A percentile compares a stretch with the other conserved stretches of the same genome.
These are phyloP conservation scores for Molossus molossus DNA, from an alignment of 2,797 vertebrate species.

Conservation along the genomic window DNA sequence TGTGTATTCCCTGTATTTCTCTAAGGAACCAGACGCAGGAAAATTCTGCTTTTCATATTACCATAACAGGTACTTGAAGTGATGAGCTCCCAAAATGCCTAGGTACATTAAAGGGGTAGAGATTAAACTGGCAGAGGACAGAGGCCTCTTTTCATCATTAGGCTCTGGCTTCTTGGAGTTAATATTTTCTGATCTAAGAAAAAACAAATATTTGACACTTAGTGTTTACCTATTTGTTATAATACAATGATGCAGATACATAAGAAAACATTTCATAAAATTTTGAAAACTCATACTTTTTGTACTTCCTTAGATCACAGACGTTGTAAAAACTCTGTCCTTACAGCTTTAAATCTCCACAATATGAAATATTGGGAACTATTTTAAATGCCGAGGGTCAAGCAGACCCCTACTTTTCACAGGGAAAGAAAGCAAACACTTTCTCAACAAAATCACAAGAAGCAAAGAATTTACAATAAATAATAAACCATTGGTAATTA, in stretches of 20 bases:
- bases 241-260: not conserved
- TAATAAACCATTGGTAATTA: not conserved
- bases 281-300: not conserved
- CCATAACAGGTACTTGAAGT: not conserved
- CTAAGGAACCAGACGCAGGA: not conserved
- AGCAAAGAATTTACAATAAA: slow-evolving; percentile 1
- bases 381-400: not conserved
- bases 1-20: not conserved
- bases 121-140: not conserved
- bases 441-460: slow-evolving; percentile 16
- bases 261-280: not conserved
- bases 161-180: not conserved
- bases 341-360: not conserved
- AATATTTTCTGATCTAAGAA: not conserved
- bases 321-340: not conserved
- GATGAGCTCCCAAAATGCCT: not conserved
- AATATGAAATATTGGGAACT: not conserved
- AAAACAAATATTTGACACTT: not conserved
- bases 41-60: not conserved
- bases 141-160: not conserved
- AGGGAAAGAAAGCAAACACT: not conserved
- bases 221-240: not conserved
- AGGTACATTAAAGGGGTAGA: rapidly evolving
- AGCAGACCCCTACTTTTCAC: not conserved
- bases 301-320: not conserved